Percentiles rank a stretch among this genome's conserved stretches.
These are phyloP conservation scores for Kryptolebias marmoratus DNA, from an alignment of 2,113 vertebrate genomes.

Conservation along the genomic window DNA sequence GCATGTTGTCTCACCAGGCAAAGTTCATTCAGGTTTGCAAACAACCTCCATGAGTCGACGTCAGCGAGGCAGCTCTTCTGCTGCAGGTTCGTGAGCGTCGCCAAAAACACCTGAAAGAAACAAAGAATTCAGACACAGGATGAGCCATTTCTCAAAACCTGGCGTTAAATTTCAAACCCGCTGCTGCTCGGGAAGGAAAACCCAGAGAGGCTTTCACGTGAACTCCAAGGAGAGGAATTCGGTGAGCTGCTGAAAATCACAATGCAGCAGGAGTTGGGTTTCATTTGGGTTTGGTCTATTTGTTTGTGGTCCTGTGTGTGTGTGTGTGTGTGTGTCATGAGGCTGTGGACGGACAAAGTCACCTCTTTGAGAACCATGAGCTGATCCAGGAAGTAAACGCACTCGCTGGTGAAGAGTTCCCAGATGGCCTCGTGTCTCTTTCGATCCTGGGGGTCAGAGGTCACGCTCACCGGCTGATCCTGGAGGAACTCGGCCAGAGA, in stretches of 20 bases:
- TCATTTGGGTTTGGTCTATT: constrained; percentile 46
- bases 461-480: constrained; percentile 72
- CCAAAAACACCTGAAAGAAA: constrained; percentile 85
- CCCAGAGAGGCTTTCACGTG: constrained; percentile 19
- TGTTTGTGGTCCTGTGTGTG: constrained; percentile 30
- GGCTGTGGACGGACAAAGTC: constrained; percentile 21
- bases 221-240: constrained; percentile 18
- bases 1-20: constrained; percentile 84
- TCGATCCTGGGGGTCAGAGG: constrained; percentile 59
- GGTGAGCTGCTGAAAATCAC: constrained; percentile 23
- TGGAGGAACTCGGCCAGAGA: constrained; percentile 85
- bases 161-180: constrained; percentile 47
- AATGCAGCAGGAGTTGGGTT: constrained; percentile 59
- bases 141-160: neutral
- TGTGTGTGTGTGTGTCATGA: constrained; percentile 3
- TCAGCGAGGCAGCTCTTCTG: constrained; percentile 84
- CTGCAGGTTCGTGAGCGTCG: constrained; percentile 85
- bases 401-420: constrained; percentile 94
- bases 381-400: constrained; percentile 92
- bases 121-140: constrained; percentile 40
- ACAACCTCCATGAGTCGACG: constrained; percentile 86
- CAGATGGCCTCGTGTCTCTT: constrained; percentile 87
- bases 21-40: constrained; percentile 89
- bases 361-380: constrained; percentile 94
- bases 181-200: constrained; percentile 4